Percentiles rank a stretch among this genome's conserved stretches.
Conservation (phyloP, 2,113 vertebrate species). For the Ailuropoda melanoleuca region DNA sequence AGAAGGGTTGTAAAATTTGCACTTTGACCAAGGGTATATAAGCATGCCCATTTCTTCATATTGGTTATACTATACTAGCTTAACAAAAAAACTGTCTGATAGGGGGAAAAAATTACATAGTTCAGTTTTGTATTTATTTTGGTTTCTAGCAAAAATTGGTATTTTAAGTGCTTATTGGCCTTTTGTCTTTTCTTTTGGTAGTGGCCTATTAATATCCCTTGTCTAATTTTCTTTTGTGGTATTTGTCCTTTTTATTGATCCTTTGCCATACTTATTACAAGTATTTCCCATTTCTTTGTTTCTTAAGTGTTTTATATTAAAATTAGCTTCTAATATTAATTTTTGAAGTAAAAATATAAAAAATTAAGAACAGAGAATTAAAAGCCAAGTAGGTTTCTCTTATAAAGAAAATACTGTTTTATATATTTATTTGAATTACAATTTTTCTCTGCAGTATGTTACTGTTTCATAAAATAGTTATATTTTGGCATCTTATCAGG, state of each 20-base stretch:
- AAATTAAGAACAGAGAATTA: neutral
- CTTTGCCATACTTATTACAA: neutral
- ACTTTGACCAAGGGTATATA: neutral
- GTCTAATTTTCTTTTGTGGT: slow-evolving; percentile 3
- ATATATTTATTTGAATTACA: neutral
- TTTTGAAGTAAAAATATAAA: slow-evolving; percentile 33
- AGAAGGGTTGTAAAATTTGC: neutral
- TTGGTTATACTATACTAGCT: neutral
- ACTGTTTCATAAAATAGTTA: slow-evolving; percentile 42
- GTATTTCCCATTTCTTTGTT: neutral
- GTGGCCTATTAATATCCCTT: neutral
- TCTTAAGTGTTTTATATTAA: neutral
- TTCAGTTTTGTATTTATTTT: slow-evolving; percentile 55
- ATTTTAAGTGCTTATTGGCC: neutral
- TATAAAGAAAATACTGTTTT: neutral
- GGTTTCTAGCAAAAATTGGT: slow-evolving; percentile 13
- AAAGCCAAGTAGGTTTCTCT: neutral
- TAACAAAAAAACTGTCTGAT: neutral
- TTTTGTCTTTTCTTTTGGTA: slow-evolving; percentile 22
- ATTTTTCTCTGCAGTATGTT: neutral
- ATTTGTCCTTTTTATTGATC: neutral
- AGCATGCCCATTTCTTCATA: neutral
- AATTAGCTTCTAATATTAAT: neutral
- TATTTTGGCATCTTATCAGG: slow-evolving; percentile 22
- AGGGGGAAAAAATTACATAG: neutral